Evolutionary conservation across 2,797 vertebrate genomes (phyloP).

Genomic region (Thalassophryne amazonica): DNA sequence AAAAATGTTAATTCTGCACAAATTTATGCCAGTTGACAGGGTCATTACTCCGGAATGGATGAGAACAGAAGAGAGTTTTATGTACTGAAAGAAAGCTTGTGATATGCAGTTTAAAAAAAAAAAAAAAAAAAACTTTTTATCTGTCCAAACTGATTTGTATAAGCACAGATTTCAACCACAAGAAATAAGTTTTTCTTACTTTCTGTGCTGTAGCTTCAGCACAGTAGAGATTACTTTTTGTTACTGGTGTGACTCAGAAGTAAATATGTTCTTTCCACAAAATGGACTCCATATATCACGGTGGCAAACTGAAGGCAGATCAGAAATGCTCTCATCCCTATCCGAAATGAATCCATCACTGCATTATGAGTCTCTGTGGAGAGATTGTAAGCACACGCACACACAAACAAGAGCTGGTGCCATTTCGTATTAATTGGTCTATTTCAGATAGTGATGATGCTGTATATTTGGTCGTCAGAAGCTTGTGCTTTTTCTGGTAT

Average conservation of each 20-base stretch:
- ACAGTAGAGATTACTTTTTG: background rate
- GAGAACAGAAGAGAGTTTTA: too few relatives aligned
- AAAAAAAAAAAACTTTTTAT: too few relatives aligned
- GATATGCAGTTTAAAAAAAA: too few relatives aligned
- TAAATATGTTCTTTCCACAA: slow-evolving; percentile 67
- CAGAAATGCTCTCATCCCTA: slow-evolving; percentile 86
- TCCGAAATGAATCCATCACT: slow-evolving; percentile 79
- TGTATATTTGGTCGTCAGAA: slow-evolving; percentile 55
- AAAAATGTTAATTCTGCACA: too few relatives aligned
- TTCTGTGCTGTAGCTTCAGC: background rate
- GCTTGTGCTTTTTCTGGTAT: slow-evolving; percentile 52
- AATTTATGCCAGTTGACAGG: too few relatives aligned
- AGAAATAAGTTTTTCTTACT: too few relatives aligned
- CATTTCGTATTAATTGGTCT: slow-evolving; percentile 69
- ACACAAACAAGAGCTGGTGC: slow-evolving; percentile 19
- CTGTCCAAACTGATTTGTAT: too few relatives aligned
- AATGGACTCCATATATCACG: slow-evolving; percentile 88
- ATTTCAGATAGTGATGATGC: slow-evolving; percentile 67
- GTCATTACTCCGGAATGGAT: too few relatives aligned
- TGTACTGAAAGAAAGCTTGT: too few relatives aligned
- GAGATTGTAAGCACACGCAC: slow-evolving; percentile 63
- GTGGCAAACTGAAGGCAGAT: slow-evolving; percentile 76
- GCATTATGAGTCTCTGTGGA: slow-evolving; percentile 77
- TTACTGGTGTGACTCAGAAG: slow-evolving; percentile 18
- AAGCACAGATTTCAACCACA: too few relatives aligned